Base-by-base conservation (phyloP, 1,140 invertebrate genomes). In the Aleiodes sp. region DNA sequence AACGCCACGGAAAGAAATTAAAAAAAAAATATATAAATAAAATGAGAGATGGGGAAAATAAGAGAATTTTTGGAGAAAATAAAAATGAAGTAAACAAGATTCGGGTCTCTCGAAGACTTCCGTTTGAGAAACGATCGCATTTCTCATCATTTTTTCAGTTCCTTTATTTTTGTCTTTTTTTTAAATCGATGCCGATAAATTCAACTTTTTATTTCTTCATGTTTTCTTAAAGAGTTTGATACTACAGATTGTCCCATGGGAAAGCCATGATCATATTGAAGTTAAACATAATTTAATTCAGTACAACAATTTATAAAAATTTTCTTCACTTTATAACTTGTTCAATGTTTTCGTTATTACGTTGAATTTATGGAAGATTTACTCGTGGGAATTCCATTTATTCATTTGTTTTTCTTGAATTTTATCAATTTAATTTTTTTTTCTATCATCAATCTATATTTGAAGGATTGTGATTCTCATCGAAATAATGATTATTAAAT, bases 11-110 rank as follows among this genome's bases (percentile, higher is more conserved):
- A 39, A 8, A 59, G 16, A 14, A 33, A 56, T 26, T 31, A 21
- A 65, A 28, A 56, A 52, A n/a, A 29, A 43, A 46, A 21, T n/a
- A n/a, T 6, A 65, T 52, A 28, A 46, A 41, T 43, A 65, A 52
- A 46, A 65, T 24, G n/a, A n/a, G n/a, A 65, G 14, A 46, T 7
- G 4, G 6, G 2, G 26, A 33, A 60, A 19, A 56, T 19, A 56
- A 35, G 31, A 35, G 31, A 35, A 35, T n/a, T n/a, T n/a, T n/a
- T n/a, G n/a, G n/a, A n/a, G 10, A 35, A 10, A 10, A 35, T 35
- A n/a, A 9, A 1, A 2, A 39, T 39, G 2, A 21, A 52, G 46
- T 52, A 16, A 52, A 26, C 19, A 52, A 19, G 8, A 46, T 46
- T 52, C 21, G 10, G 41, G 41, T 16, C 12, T 12, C 10, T 21